Evolutionary conservation across 2,888 invertebrate genomes (phyloP).

Genomic region (Encarsia formosa): DNA sequence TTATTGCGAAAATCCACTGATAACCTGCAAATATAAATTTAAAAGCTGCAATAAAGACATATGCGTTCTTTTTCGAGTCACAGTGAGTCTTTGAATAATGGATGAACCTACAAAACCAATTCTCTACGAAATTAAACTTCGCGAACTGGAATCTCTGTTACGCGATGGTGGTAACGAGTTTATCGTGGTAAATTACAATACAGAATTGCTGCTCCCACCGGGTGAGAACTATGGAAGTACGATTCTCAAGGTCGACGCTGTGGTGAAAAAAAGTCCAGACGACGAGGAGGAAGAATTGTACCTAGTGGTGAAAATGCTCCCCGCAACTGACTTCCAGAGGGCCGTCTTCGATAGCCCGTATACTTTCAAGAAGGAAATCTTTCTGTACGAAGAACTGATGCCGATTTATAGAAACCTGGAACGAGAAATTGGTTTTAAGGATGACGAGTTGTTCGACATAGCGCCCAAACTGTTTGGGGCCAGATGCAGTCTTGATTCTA

Average conservation of each 20-base stretch:
- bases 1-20: too few relatives aligned
- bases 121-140: constrained; percentile 28
- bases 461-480: constrained; percentile 59
- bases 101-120: background rate
- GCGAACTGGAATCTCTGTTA: constrained; percentile 38
- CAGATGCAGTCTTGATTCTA: constrained; percentile 52
- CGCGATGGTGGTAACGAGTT: constrained; percentile 24
- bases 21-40: too few relatives aligned
- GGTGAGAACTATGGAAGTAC: constrained; percentile 64
- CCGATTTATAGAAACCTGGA: constrained; percentile 55
- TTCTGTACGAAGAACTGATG: constrained; percentile 54
- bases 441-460: constrained; percentile 49
- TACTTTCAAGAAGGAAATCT: constrained; percentile 58
- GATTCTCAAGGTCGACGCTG: constrained; percentile 49
- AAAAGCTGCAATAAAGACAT: too few relatives aligned
- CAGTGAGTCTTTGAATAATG: background rate
- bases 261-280: constrained; percentile 4
- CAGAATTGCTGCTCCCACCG: constrained; percentile 43
- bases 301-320: constrained; percentile 58
- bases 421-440: constrained; percentile 21
- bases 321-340: constrained; percentile 55
- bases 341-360: constrained; percentile 55
- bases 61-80: too few relatives aligned
- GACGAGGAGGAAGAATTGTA: constrained; percentile 37
- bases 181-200: constrained; percentile 32